These are phyloP conservation scores for Bombus waltoni DNA, from an alignment of 1,140 invertebrate genomes.

Conservation along the genomic window DNA sequence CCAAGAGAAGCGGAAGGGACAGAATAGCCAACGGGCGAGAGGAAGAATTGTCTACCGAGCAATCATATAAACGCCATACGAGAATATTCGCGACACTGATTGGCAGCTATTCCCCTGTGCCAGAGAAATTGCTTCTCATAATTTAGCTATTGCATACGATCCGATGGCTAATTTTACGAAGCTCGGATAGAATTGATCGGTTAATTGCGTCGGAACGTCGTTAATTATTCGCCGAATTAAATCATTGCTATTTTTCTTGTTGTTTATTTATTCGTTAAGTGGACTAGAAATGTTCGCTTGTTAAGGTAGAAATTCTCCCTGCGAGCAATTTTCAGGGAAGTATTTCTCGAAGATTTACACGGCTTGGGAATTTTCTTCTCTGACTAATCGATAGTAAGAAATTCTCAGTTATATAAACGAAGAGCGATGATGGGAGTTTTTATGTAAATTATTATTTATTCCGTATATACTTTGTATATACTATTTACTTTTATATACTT, in stretches of 20 bases:
- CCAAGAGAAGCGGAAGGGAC: constrained; percentile 19
- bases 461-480: no score
- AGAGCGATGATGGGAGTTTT: no score
- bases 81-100: constrained; percentile 66
- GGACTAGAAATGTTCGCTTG: no score
- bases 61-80: constrained; percentile 40
- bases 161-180: constrained; percentile 33
- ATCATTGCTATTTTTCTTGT: background rate
- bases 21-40: background rate
- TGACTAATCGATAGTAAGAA: no score
- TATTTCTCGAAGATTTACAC: no score
- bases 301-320: no score
- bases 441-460: no score
- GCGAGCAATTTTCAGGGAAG: no score
- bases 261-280: background rate
- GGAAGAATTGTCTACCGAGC: constrained; percentile 55
- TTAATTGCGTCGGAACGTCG: background rate
- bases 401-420: no score
- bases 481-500: no score
- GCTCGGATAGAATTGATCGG: constrained; percentile 8
- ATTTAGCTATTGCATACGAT: constrained; percentile 26
- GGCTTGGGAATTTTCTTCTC: no score
- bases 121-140: constrained; percentile 58
- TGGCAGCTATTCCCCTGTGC: constrained; percentile 62
- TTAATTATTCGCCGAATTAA: background rate